Base-by-base conservation (phyloP, 2,113 vertebrate species). In the Aramus guarauna region DNA sequence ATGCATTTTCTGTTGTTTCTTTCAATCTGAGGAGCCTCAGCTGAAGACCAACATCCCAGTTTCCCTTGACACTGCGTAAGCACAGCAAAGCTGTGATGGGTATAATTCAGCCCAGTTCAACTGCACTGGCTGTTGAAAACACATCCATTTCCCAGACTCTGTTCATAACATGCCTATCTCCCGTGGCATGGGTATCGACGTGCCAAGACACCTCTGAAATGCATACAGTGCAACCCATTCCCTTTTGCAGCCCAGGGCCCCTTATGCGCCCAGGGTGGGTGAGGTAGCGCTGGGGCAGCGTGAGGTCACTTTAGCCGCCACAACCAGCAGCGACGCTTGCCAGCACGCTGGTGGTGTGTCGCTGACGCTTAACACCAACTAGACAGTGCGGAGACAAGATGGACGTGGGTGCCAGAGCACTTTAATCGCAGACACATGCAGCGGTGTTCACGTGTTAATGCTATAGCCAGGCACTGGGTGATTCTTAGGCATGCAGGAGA, bases 341-440 rank as follows among this genome's bases (percentile, higher is more conserved):
- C 0, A 1, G 12, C 5, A 43, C 0, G 1, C 27, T 45, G 0
- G 0, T 0, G 0, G 4, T 11, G 5, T 2, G 0, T 32, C 5
- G 0, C 5, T 71, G 43, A 8, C 4, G 0, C 5, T 78, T 85
- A 27, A 59, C 2, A 2, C 12, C 11, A 15, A 6, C 11, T n/a
- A 26, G 12, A 24, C 4, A 32, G 4, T 24, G 22, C 0, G 4
- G 29, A 72, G 18, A 55, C 5, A 2, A 37, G 26, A 27, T n/a
- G n/a, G 29, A 45, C 2, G 0, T 1, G 1, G 9, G 12, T 39
- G 27, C 8, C 20, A 62, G 55, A 55, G 16, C 16, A 12, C 12
- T 53, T 43, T 11, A 53, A 19, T 37, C 3, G 30, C 12, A 36
- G 56, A 29, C 34, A 19, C 2, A 3, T 27, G 1, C 29, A 39